These are phyloP conservation scores for Limenitis camilla DNA, from an alignment of 2,888 invertebrate genomes.

Conservation along the genomic window DNA sequence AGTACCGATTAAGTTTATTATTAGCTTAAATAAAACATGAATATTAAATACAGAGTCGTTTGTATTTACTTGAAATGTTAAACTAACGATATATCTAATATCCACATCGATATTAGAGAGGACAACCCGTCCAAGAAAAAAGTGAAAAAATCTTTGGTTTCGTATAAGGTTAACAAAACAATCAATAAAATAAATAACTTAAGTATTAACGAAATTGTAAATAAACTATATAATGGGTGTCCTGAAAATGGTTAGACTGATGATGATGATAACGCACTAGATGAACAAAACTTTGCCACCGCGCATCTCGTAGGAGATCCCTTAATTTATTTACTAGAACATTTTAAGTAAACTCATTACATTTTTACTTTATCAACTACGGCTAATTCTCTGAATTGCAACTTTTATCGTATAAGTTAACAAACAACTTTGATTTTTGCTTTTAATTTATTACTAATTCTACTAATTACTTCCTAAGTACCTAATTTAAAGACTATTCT, in stretches of 20 bases:
- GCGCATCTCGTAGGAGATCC: constrained; percentile 24
- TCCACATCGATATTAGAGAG: constrained; percentile 13
- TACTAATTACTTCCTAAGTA: constrained; percentile 56
- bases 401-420: constrained; percentile 69
- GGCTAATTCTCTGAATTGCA: constrained; percentile 72
- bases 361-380: constrained; percentile 53
- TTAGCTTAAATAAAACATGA: constrained; percentile 43
- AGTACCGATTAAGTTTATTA: constrained; percentile 53
- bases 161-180: constrained; percentile 37
- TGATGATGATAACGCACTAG: constrained; percentile 3
- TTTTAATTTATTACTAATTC: constrained; percentile 46
- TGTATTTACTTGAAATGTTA: constrained; percentile 22
- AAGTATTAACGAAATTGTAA: constrained; percentile 35
- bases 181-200: constrained; percentile 39
- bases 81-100: constrained; percentile 26
- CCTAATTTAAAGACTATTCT: constrained; percentile 55
- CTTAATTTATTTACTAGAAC: constrained; percentile 45
- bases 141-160: constrained; percentile 36
- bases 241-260: constrained; percentile 30
- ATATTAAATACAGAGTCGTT: constrained; percentile 30
- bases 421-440: constrained; percentile 66
- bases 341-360: constrained; percentile 57
- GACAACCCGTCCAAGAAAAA: constrained; percentile 7
- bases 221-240: constrained; percentile 27
- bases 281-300: constrained; percentile 42